These are phyloP conservation scores for Campylorhamphus procurvoides DNA, from an alignment of 2,113 vertebrate genomes.

Conservation along the genomic window DNA sequence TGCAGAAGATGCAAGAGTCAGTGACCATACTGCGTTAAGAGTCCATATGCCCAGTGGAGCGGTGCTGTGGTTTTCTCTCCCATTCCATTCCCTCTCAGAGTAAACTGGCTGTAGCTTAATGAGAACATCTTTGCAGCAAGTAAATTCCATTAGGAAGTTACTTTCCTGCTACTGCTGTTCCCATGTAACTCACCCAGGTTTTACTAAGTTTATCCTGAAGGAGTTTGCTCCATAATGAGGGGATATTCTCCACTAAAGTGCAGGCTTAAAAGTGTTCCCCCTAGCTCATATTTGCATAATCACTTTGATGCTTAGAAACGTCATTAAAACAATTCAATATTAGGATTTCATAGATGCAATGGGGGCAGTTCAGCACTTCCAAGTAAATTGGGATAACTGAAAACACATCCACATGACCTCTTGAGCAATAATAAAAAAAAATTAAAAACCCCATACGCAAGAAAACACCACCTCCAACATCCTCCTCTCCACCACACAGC, in stretches of 20 bases:
- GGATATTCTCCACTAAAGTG: background rate
- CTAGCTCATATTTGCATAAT: background rate
- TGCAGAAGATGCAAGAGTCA: accelerated
- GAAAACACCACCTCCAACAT: background rate
- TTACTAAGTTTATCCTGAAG: background rate
- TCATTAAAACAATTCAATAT: background rate
- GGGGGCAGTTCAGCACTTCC: background rate
- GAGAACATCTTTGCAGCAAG: background rate
- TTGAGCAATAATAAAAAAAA: background rate
- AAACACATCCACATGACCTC: background rate
- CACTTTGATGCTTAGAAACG: background rate
- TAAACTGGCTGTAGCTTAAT: background rate
- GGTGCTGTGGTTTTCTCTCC: background rate
- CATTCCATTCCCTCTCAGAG: background rate
- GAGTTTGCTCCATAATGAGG: background rate
- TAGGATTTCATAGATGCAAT: background rate
- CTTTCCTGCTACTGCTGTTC: background rate
- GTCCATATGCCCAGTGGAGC: background rate
- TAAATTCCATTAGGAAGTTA: background rate
- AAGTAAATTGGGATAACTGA: background rate
- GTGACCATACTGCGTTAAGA: background rate
- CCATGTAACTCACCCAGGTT: background rate
- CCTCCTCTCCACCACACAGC: background rate
- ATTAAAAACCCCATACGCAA: background rate
- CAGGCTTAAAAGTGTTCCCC: background rate